Conservation (phyloP, 1,140 invertebrate species). For the Babylonia areolata region DNA sequence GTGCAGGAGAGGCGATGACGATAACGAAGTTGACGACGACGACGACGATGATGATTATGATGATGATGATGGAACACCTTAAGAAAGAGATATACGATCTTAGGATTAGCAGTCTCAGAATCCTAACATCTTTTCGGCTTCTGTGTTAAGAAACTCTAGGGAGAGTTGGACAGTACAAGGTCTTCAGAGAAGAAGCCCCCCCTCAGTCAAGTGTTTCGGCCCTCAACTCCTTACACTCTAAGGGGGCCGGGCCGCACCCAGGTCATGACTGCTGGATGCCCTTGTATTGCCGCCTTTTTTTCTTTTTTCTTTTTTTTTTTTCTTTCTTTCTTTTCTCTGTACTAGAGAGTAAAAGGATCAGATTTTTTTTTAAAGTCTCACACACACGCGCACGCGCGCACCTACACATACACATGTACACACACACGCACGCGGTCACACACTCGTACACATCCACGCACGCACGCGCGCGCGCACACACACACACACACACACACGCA, state of each 20-base stretch:
- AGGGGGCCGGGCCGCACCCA: no score
- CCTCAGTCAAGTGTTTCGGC: no score
- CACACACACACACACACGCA: conserved; percentile 8
- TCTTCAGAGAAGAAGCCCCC: no score
- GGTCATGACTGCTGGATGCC: no score
- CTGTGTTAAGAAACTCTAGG: no score
- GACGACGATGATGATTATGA: no score
- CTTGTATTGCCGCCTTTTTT: no score
- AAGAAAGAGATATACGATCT: background rate
- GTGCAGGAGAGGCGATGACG: background rate
- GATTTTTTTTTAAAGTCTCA: background rate
- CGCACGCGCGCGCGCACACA: background rate
- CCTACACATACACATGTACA: no score
- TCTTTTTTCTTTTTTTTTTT: background rate
- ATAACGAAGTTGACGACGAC: no score
- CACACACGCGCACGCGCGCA: no score
- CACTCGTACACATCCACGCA: background rate
- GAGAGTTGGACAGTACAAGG: no score
- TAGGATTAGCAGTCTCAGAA: background rate
- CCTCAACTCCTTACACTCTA: no score
- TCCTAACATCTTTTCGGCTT: background rate
- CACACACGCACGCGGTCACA: background rate
- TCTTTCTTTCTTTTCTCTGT: background rate
- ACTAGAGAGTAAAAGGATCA: background rate
- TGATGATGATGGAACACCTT: background rate